These are phyloP conservation scores for Periophthalmodon schlosseri DNA, from an alignment of 2,113 vertebrate species.

Conservation along the genomic window DNA sequence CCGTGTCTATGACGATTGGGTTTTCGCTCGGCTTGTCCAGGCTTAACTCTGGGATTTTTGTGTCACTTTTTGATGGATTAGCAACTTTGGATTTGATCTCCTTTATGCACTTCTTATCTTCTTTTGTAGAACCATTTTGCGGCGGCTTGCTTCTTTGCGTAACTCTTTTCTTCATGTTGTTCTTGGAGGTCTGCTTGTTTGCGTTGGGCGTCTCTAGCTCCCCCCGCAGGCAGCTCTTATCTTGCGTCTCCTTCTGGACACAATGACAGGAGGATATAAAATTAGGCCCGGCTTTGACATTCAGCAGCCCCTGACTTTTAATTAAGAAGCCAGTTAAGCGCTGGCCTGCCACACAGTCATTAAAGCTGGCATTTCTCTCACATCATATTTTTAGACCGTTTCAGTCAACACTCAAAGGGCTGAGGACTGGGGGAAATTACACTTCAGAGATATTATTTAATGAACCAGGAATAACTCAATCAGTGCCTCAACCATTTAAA, in stretches of 20 bases:
- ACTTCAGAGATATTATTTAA: neutral
- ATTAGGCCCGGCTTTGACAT: slow-evolving; percentile 46
- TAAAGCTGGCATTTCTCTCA: slow-evolving; percentile 43
- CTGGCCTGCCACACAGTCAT: slow-evolving; percentile 21
- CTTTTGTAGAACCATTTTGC: slow-evolving; percentile 49
- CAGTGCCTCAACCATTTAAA: neutral
- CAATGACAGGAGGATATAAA: slow-evolving; percentile 39
- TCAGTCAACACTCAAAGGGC: slow-evolving; percentile 1
- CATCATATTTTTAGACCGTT: slow-evolving; percentile 42
- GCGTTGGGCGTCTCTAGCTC: slow-evolving; percentile 76
- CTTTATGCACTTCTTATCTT: slow-evolving; percentile 49
- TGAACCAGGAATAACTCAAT: neutral
- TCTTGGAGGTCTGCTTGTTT: slow-evolving; percentile 73
- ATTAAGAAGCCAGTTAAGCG: slow-evolving; percentile 31
- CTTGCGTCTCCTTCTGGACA: slow-evolving; percentile 76
- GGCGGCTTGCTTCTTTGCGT: slow-evolving; percentile 31
- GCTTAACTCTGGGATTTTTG: slow-evolving; percentile 48
- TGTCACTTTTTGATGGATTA: slow-evolving; percentile 53
- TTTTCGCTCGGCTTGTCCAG: slow-evolving; percentile 79
- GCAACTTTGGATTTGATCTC: slow-evolving; percentile 42
- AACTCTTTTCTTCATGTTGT: slow-evolving; percentile 63
- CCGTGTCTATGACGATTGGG: slow-evolving; percentile 82
- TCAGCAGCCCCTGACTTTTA: slow-evolving; percentile 39
- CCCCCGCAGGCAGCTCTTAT: slow-evolving; percentile 74
- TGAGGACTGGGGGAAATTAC: neutral